Evolutionary conservation across 2,797 vertebrate genomes (phyloP).

Genomic region (Alectoris magna): DNA sequence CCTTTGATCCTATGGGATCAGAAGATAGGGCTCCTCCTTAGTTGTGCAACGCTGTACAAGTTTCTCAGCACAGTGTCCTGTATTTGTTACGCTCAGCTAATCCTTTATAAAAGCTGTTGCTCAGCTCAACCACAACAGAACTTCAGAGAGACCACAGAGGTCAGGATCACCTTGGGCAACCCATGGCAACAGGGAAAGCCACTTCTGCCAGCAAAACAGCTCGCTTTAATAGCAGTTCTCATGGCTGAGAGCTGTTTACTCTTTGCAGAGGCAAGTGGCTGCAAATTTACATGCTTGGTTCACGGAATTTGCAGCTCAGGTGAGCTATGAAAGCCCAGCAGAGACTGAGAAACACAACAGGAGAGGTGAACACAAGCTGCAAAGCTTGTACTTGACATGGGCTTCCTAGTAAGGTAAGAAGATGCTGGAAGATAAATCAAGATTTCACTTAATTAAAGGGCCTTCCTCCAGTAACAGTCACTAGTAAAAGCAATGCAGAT

Average conservation of each 20-base stretch:
- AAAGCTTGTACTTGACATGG: not conserved
- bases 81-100: not conserved
- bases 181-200: not conserved
- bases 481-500: not conserved
- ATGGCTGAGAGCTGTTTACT: not conserved
- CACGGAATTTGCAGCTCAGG: not conserved
- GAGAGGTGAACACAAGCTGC: not conserved
- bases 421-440: not conserved
- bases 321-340: not conserved
- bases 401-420: not conserved
- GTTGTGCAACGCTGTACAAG: not conserved
- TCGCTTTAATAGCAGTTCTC: not conserved
- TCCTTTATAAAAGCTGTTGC: not conserved
- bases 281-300: not conserved
- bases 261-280: not conserved
- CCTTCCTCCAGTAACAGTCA: not conserved
- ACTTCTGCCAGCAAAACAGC: conserved; percentile 8
- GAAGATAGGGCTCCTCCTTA: not conserved
- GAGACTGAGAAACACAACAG: not conserved
- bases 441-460: not conserved
- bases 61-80: not conserved
- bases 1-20: not conserved
- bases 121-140: not conserved
- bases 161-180: conserved; percentile 27
- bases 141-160: not conserved